phyloP scores from a whole-genome alignment of 2,797 vertebrate genomes.

The Ptychobarbus kaznakovi region DNA sequence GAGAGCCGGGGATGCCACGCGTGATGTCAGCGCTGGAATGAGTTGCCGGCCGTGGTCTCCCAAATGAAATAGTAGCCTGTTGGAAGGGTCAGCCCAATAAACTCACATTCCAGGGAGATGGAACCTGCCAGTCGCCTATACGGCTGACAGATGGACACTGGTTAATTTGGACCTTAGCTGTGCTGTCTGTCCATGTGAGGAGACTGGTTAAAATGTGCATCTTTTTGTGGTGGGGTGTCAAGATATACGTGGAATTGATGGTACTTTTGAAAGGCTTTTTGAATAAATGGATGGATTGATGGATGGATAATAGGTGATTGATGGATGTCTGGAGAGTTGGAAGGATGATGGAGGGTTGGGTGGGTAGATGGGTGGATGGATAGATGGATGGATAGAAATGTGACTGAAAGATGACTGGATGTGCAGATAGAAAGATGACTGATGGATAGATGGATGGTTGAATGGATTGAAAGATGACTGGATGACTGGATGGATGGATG shows the following conservation, averaged over 20 bases:
- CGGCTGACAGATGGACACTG: constrained; percentile 74
- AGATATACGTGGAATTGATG: not conserved
- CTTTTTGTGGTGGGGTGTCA: constrained; percentile 9
- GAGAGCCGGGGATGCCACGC: constrained; percentile 62
- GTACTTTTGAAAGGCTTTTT: not conserved
- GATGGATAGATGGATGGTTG: not conserved
- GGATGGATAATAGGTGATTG: not conserved
- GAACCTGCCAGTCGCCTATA: constrained; percentile 72
- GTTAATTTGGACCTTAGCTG: constrained; percentile 57
- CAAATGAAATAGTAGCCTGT: constrained; percentile 80
- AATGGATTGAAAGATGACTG: not conserved
- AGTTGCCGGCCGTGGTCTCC: constrained; percentile 76
- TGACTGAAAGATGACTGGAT: not conserved
- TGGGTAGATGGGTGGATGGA: not conserved
- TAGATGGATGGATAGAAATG: not conserved
- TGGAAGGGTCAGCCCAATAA: constrained; percentile 79
- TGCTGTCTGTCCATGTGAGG: constrained; percentile 47
- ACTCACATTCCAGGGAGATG: constrained; percentile 74
- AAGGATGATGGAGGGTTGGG: too few relatives aligned
- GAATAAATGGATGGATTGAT: not conserved
- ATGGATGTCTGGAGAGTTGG: not conserved
- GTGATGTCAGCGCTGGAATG: constrained; percentile 80
- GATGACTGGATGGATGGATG: too few relatives aligned
- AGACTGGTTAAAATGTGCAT: constrained; percentile 32
- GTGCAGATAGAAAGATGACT: not conserved